Evolutionary conservation across 2,797 vertebrate genomes (phyloP).

Genomic region (Poeciliopsis infans): DNA sequence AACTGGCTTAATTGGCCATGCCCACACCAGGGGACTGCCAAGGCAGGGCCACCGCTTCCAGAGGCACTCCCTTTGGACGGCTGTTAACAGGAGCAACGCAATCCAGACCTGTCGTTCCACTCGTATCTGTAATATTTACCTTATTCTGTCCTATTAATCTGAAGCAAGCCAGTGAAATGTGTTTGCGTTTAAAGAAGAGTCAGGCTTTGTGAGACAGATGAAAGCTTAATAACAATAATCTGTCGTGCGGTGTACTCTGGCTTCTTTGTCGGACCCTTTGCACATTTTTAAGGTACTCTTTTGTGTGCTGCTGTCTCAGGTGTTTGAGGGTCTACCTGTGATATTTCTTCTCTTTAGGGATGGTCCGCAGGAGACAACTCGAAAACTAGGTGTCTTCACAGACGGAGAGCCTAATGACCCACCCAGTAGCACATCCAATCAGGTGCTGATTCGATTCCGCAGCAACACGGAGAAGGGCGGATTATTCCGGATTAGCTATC

Average conservation of each 20-base stretch:
- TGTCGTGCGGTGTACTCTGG: slow-evolving; percentile 33
- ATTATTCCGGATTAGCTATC: slow-evolving; percentile 89
- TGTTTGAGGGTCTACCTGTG: slow-evolving; percentile 27
- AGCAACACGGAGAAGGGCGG: slow-evolving; percentile 90
- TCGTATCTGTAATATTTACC: slow-evolving; percentile 62
- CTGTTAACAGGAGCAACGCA: slow-evolving; percentile 48
- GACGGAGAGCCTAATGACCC: slow-evolving; percentile 88
- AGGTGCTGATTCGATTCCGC: slow-evolving; percentile 92
- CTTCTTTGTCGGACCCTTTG: slow-evolving; percentile 18
- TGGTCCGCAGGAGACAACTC: slow-evolving; percentile 89
- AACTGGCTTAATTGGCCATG: slow-evolving; percentile 76
- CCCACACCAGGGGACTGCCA: slow-evolving; percentile 70
- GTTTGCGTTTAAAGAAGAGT: slow-evolving; percentile 45
- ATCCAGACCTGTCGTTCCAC: slow-evolving; percentile 63
- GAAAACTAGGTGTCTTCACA: slow-evolving; percentile 92
- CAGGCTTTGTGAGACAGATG: slow-evolving; percentile 35
- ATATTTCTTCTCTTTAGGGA: slow-evolving; percentile 82
- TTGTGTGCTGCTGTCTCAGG: slow-evolving; percentile 1
- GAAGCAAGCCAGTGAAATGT: slow-evolving; percentile 45
- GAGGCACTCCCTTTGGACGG: slow-evolving; percentile 62
- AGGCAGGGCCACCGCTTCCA: slow-evolving; percentile 66
- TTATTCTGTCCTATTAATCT: slow-evolving; percentile 62
- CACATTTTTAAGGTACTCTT: slow-evolving; percentile 23
- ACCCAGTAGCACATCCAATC: slow-evolving; percentile 92
- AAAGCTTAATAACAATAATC: slow-evolving; percentile 46